Evolutionary conservation across 2,113 vertebrate genomes (phyloP).

Genomic region (Propithecus coquereli): DNA sequence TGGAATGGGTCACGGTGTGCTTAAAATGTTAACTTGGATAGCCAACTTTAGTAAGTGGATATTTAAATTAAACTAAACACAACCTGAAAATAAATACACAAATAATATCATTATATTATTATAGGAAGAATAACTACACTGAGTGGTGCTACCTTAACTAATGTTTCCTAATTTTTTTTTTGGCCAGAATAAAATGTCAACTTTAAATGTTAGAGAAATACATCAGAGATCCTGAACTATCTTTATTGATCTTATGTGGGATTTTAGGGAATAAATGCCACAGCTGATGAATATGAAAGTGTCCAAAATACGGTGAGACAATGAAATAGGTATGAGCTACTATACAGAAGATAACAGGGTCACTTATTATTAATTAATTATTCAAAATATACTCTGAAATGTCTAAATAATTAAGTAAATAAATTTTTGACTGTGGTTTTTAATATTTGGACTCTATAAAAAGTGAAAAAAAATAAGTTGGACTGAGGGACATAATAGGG

Average conservation of each 20-base stretch:
- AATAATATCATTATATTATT: neutral
- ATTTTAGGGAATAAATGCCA: neutral
- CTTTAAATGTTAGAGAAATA: neutral
- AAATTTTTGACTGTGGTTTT: neutral
- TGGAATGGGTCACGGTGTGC: neutral
- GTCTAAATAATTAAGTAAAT: neutral
- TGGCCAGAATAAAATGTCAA: neutral
- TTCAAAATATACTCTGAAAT: neutral
- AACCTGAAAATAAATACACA: neutral
- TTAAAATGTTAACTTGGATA: neutral
- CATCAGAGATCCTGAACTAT: neutral
- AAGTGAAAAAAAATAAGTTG: neutral
- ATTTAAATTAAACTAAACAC: neutral
- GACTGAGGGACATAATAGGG: neutral
- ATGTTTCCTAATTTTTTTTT: neutral
- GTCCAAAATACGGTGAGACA: neutral
- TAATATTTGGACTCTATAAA: neutral
- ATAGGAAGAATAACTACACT: neutral
- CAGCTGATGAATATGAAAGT: neutral
- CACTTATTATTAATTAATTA: neutral
- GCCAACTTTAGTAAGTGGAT: neutral
- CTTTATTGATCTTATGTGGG: neutral
- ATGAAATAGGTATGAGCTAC: neutral
- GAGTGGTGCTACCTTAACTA: neutral
- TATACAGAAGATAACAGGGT: neutral